Conservation (phyloP, 2,113 vertebrate genomes). For the Leptodactylus fuscus region DNA sequence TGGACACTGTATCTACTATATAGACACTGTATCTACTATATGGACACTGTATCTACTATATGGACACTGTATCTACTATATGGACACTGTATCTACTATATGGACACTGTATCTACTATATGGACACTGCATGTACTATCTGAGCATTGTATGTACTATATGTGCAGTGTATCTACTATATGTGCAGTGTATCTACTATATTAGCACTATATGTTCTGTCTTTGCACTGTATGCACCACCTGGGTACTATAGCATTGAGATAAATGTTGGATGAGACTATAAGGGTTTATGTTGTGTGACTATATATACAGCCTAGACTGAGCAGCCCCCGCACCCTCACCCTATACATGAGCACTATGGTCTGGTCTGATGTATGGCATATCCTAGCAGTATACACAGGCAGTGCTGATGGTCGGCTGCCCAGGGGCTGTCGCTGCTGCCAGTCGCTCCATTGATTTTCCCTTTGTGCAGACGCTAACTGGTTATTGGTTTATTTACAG, state of each 20-base stretch:
- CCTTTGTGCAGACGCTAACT: background rate
- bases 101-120: no score
- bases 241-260: background rate
- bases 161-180: background rate
- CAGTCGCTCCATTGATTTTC: background rate
- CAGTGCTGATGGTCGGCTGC: background rate
- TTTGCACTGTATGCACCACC: background rate
- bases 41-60: no score
- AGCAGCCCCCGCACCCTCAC: background rate
- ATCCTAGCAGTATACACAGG: background rate
- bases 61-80: no score
- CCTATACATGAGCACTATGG: no score
- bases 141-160: background rate
- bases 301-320: background rate
- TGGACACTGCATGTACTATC: no score
- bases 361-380: no score
- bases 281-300: background rate
- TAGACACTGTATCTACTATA: no score
- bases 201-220: background rate
- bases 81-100: no score
- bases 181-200: no score
- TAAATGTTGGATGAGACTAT: background rate
- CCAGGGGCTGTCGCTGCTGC: background rate
- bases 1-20: no score
- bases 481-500: slow-evolving; percentile 39